These are phyloP conservation scores for Ptyas mucosa DNA, from an alignment of 2,113 vertebrate species.

Conservation along the genomic window DNA sequence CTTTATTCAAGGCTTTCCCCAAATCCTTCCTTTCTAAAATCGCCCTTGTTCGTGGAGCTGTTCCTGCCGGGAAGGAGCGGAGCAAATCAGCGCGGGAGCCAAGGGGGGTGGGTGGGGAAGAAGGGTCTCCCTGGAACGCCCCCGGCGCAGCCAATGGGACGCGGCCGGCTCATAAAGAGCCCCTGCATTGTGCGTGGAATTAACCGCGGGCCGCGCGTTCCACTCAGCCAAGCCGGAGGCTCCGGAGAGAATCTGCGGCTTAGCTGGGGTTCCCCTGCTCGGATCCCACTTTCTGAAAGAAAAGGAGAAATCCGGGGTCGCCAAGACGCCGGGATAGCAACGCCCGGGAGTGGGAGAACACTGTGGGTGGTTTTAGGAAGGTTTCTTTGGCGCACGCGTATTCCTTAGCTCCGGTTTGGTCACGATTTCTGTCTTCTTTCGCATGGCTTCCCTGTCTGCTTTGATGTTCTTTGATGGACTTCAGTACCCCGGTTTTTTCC, in stretches of 20 bases:
- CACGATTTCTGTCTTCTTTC: not conserved
- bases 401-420: too few species aligned
- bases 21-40: not conserved
- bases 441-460: too few species aligned
- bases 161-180: slow-evolving; percentile 37
- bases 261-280: too few species aligned
- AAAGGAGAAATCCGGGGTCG: not conserved
- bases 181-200: not conserved
- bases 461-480: not conserved
- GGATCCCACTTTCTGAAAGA: not conserved
- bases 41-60: not conserved
- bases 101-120: too few species aligned
- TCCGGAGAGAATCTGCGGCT: not conserved
- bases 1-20: not conserved
- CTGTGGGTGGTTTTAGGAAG: not conserved
- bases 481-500: not conserved
- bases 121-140: not conserved
- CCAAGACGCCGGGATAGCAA: not conserved
- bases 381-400: too few species aligned
- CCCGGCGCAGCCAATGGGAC: slow-evolving; percentile 1
- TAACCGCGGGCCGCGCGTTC: not conserved
- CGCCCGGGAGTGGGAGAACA: not conserved
- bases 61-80: not conserved
- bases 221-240: not conserved
- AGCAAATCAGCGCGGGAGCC: not conserved